A percentile compares a stretch with the other conserved stretches of the same genome.
Conservation (phyloP, 2,888 invertebrate genomes). For the Acanthopleura granulata region DNA sequence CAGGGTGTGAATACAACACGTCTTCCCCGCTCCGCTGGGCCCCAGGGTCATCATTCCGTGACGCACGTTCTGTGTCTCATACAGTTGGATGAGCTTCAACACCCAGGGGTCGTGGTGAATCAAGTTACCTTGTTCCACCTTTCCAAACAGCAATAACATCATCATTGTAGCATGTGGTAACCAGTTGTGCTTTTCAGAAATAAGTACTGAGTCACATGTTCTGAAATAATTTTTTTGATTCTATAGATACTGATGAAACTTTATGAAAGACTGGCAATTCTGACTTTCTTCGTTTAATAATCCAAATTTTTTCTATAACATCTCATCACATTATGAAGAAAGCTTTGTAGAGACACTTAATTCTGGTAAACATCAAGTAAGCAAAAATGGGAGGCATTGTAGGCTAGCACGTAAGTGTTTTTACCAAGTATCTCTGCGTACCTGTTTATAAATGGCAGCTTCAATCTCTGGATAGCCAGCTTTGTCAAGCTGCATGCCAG, state of each 20-base stretch:
- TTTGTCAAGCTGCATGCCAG: slow-evolving; percentile 93
- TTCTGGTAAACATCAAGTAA: too few relatives aligned
- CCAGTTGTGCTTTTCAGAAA: too few relatives aligned
- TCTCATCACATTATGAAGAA: too few relatives aligned
- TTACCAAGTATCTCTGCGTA: slow-evolving; percentile 26
- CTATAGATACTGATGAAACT: too few relatives aligned
- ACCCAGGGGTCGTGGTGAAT: slow-evolving; percentile 96
- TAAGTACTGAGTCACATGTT: too few relatives aligned
- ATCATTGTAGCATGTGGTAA: too few relatives aligned
- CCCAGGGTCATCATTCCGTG: slow-evolving; percentile 71
- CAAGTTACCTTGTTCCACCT: slow-evolving; percentile 74
- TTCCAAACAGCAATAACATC: too few relatives aligned
- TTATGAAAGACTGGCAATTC: too few relatives aligned
- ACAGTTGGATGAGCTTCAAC: slow-evolving; percentile 90
- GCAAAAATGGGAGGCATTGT: background rate
- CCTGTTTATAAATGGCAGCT: slow-evolving; percentile 87
- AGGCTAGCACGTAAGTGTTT: background rate
- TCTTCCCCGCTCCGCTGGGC: slow-evolving; percentile 76
- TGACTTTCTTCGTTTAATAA: too few relatives aligned
- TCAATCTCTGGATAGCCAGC: slow-evolving; percentile 91
- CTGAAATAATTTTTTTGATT: too few relatives aligned
- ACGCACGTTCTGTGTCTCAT: slow-evolving; percentile 70
- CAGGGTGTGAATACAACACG: slow-evolving; percentile 87
- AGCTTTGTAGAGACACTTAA: too few relatives aligned
- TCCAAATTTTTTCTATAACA: too few relatives aligned